Base-by-base conservation (phyloP, 2,113 vertebrate genomes). In the Physeter macrocephalus region DNA sequence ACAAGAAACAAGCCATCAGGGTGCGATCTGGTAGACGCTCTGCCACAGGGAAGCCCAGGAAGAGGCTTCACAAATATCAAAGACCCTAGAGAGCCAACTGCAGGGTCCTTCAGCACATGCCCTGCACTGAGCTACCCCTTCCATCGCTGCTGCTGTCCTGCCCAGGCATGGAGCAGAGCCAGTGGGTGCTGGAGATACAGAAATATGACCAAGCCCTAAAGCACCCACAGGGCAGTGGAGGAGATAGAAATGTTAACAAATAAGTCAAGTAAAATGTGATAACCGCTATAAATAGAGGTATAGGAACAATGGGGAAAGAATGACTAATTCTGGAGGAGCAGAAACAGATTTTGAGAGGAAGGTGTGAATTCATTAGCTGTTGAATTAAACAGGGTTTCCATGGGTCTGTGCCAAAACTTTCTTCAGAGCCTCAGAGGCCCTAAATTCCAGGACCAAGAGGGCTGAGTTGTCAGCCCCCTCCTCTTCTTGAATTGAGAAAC, bases 291-390 rank as follows among this genome's bases (percentile, higher is more conserved):
- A 93, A 95, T 74, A 84, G 86, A 49, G 3, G 18, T 43, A 31
- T 5, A 13, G 36, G 52, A 39, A 80, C 31, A 77, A 93, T 74
- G 18, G 15, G 52, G 66, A 84, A 83, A 90, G 46, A 74, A 90
- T 92, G 69, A 66, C 69, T 84, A 39, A 93, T 96, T 93, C 90
- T 84, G 46, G 36, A 92, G 27, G 72, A 90, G n/a, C 49, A 62
- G n/a, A 93, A 64, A 49, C 64, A 67, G 59, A 49, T 83, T 83
- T 88, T 46, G 57, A 90, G 39, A 81, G 81, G 43, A 78, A 10
- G 6, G 49, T 72, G 23, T 80, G 89, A 86, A 78, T 83, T 96
- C 74, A 87, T 90, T 92, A 82, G 41, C 67, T 49, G 36, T 43
- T 52, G 46, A 94, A 88, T 64, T 13, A 93, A 94, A 84, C 46